Evolutionary conservation across 2,888 invertebrate species (phyloP).

Genomic region (Pristionchus mayeri): DNA sequence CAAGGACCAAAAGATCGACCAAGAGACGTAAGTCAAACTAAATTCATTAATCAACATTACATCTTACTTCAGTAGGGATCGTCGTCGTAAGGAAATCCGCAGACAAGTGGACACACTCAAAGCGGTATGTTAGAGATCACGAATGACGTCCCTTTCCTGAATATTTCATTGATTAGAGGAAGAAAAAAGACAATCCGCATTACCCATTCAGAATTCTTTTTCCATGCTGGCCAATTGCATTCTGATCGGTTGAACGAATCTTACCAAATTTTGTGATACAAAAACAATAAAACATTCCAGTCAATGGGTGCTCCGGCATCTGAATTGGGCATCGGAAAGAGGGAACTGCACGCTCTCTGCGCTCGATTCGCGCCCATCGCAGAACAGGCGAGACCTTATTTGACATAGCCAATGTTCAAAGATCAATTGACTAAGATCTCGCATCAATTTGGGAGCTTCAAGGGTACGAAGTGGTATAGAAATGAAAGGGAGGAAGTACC

Average conservation of each 20-base stretch:
- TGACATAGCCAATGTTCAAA: neutral
- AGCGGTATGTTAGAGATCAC: slow-evolving; percentile 20
- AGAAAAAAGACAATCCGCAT: too few relatives aligned
- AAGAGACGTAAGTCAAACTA: neutral
- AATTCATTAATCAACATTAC: neutral
- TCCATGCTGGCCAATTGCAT: too few relatives aligned
- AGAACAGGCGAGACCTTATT: slow-evolving; percentile 53
- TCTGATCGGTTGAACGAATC: too few relatives aligned
- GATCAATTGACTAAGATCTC: neutral
- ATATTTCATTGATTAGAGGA: too few relatives aligned
- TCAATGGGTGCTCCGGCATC: slow-evolving; percentile 13
- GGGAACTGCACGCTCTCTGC: slow-evolving; percentile 61
- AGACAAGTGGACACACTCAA: slow-evolving; percentile 3
- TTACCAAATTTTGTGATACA: too few relatives aligned
- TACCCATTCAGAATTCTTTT: too few relatives aligned
- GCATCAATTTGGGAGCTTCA: too few relatives aligned
- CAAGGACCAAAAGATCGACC: neutral
- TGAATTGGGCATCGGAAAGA: slow-evolving; percentile 55
- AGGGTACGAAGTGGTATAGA: too few relatives aligned
- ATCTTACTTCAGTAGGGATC: neutral
- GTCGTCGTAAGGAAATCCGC: slow-evolving; percentile 37
- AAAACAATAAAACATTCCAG: slow-evolving; percentile 24
- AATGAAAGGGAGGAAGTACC: neutral
- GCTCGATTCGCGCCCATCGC: slow-evolving; percentile 65
- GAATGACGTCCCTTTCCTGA: too few relatives aligned